Base-by-base conservation (phyloP, 2,888 invertebrate species). In the Dynastes grantii region DNA sequence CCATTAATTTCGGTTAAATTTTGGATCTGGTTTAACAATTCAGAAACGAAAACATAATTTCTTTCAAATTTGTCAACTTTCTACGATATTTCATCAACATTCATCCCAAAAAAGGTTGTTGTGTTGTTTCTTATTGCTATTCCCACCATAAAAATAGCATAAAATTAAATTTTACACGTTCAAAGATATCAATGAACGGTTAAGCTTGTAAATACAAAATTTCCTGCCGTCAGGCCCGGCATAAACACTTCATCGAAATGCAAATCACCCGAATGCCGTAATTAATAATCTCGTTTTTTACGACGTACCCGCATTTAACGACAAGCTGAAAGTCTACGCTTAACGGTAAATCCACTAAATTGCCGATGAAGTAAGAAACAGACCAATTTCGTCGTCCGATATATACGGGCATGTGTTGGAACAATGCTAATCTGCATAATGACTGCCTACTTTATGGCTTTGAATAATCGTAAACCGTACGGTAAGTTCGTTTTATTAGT, bases 271-370 rank as follows among this genome's bases (percentile, higher is more conserved):
- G 63, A n/a, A 11, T 29, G 13, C 29, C 29, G 29, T 58, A 58
- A 58, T 63, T 63, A 63, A 32, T 32, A 63, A 32, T 63, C 63
- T 63, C 63, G 63, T 32, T 13, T 63, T 63, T 63, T 63, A 63
- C 32, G 63, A 63, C 63, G 29, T 29, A 13, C 27, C 27, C 63
- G 32, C 27, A 63, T 63, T 63, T 63, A 63, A 63, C 29, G 63
- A 63, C 32, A 29, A 13, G 67, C 22, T 67, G 67, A 67, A 67
- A 67, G 67, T 67, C 22, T 45, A 45, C 67, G 16, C 9, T 45
- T 67, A 67, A 67, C 67, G 40, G 67, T 45, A 49, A 45, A 67
- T 67, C 45, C 45, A 45, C 67, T 45, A 67, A 67, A 67, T 45
- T 49, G 27, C 40, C 32, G 64, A 37, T 37, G 64, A 37, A 64